These are phyloP conservation scores for Dolomedes plantarius DNA, from an alignment of 2,888 invertebrate genomes.

Conservation along the genomic window DNA sequence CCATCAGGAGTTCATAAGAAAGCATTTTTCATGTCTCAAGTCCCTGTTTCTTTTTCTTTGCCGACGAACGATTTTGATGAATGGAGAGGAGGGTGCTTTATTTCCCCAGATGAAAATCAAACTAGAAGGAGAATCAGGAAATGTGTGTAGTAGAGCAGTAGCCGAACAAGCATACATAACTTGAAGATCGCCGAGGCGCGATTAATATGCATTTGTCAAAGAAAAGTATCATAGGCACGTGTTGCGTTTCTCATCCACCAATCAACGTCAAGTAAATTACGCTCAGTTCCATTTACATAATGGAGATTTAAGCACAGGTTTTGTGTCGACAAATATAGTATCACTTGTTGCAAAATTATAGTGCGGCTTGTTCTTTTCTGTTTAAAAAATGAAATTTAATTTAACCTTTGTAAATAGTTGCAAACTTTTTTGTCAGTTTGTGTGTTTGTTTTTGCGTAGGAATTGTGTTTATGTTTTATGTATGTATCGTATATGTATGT, in stretches of 20 bases:
- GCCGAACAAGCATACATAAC: conserved; percentile 24
- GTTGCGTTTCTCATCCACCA: conserved; percentile 64
- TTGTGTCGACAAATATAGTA: too few species aligned
- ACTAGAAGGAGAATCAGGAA: conserved; percentile 25
- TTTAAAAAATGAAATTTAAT: too few species aligned
- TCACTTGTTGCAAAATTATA: too few species aligned
- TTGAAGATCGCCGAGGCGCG: conserved; percentile 38
- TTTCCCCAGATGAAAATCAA: conserved; percentile 33
- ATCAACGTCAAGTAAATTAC: conserved; percentile 63
- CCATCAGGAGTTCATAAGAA: not conserved
- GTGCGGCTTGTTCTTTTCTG: too few species aligned
- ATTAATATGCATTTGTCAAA: conserved; percentile 62
- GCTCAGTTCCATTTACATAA: conserved; percentile 59
- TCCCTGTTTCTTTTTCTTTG: not conserved
- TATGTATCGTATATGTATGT: too few species aligned
- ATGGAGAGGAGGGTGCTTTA: conserved; percentile 43
- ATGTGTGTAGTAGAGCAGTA: not conserved
- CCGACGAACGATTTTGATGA: conserved; percentile 52
- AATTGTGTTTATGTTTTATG: too few species aligned
- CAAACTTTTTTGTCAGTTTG: too few species aligned
- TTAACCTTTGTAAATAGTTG: too few species aligned
- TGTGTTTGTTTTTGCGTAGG: too few species aligned
- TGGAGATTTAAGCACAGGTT: too few species aligned
- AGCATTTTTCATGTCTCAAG: not conserved
- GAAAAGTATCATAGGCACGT: conserved; percentile 63